Percentiles rank a stretch among this genome's conserved stretches.
phyloP scores from a whole-genome alignment of 2,113 vertebrate genomes.

The Cathartes aura region DNA sequence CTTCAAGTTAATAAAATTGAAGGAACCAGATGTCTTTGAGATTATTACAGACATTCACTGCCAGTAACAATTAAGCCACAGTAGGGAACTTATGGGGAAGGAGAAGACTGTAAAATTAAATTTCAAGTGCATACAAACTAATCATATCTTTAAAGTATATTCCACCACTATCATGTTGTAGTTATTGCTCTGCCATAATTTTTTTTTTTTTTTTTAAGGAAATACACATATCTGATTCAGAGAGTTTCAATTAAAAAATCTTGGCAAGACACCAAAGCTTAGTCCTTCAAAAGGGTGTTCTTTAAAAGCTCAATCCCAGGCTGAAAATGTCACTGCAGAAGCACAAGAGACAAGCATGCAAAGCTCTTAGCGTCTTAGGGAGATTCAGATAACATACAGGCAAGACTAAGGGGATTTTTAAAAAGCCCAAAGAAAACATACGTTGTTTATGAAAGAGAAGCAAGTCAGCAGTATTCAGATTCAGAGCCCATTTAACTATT shows the following conservation, averaged over 20 bases:
- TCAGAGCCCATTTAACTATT: neutral
- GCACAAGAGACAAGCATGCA: neutral
- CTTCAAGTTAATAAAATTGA: neutral
- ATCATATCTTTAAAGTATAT: neutral
- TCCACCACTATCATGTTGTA: neutral
- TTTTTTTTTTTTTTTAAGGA: neutral
- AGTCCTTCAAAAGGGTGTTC: neutral
- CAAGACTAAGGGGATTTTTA: neutral
- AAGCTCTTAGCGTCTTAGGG: neutral
- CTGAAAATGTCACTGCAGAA: neutral
- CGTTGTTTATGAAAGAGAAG: neutral
- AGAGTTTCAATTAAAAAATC: neutral
- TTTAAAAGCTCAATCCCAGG: neutral
- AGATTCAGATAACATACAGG: neutral
- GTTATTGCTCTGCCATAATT: neutral
- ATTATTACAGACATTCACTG: neutral
- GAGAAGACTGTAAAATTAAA: neutral
- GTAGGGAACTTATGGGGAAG: neutral
- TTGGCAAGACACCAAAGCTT: neutral
- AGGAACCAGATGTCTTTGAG: neutral
- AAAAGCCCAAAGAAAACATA: neutral
- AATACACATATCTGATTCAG: neutral
- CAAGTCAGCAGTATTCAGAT: neutral
- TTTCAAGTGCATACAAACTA: neutral
- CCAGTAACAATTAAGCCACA: slow-evolving; percentile 23